Evolutionary conservation across 92 coral and sea anemone species (phyloP), one percentile per base, ranked within the genome.

Genomic region (Ricordea florida): DNA sequence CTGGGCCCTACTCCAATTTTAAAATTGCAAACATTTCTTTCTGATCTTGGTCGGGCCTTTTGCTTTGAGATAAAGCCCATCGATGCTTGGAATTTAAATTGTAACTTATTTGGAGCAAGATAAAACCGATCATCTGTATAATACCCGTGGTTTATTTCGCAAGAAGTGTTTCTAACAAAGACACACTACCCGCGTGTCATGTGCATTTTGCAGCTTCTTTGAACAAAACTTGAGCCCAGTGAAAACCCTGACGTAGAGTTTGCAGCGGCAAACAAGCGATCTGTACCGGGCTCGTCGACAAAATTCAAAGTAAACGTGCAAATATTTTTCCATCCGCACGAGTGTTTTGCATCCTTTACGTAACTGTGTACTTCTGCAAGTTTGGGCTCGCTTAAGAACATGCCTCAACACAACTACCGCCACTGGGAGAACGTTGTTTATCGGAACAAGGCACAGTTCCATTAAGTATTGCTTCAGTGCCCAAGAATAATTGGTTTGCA

Each of bases 31-130:
- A n/a, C n/a, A 31, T 51, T 5, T n/a, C 51, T 29, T 46, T 13
- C 7, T 70, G 73, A 69, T 72, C 80, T 48, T 57, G 16, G n/a
- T n/a, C n/a, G n/a, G n/a, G 44, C 46, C 10, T 70, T 53, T 55
- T 36, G 53, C 15, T 22, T 41, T 13, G n/a, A 33, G 42, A 53
- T 70, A 40, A 37, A 27, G 5, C 41, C 10, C 41, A 40, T 28
- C 38, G 29, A 10, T 29, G 40, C 27, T 70, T 40, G 21, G 51
- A 13, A 22, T 29, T 29, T 34, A 10, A n/a, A n/a, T n/a, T n/a
- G n/a, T n/a, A n/a, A n/a, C n/a, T n/a, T n/a, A n/a, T n/a, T 27
- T 24, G 38, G 53, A n/a, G 47, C 37, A 27, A 26, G 21, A 36
- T 59, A 10, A 21, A 21, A 60, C n/a, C n/a, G n/a, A n/a, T n/a